Conservation (phyloP, 1,140 invertebrate species). For the Zaprionus kolodkinae region DNA sequence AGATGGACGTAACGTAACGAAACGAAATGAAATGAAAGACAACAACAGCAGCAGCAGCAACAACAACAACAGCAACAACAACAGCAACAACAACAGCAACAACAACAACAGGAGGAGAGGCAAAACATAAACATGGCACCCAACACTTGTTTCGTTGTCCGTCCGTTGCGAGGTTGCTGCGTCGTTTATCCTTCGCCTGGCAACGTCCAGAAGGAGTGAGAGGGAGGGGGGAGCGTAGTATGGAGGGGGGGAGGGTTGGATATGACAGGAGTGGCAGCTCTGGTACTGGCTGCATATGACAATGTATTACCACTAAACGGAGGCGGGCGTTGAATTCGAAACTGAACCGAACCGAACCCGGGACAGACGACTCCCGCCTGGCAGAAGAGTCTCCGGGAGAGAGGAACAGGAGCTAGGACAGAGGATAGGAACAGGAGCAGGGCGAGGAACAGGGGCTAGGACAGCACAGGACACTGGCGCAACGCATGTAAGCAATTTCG, state of each 20-base stretch:
- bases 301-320: conserved; percentile 71
- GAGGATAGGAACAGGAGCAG: no score
- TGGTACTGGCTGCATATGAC: conserved; percentile 56
- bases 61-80: conserved; percentile 22
- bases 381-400: no score
- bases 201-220: conserved; percentile 35
- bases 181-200: conserved; percentile 32
- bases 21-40: conserved; percentile 13
- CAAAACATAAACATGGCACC: conserved; percentile 69
- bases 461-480: conserved; percentile 43
- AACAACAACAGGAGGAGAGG: conserved; percentile 2
- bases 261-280: conserved; percentile 33
- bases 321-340: conserved; percentile 31
- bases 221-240: background rate
- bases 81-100: conserved; percentile 46
- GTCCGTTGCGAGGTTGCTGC: conserved; percentile 17
- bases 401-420: no score
- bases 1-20: conserved; percentile 21
- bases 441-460: no score
- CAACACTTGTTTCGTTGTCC: conserved; percentile 72
- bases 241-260: background rate
- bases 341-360: background rate
- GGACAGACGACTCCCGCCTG: no score
- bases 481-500: conserved; percentile 78
- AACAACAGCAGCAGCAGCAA: conserved; percentile 27